Conservation (phyloP, 2,797 vertebrate genomes). For the Tokudaia tokunoshimensis region DNA sequence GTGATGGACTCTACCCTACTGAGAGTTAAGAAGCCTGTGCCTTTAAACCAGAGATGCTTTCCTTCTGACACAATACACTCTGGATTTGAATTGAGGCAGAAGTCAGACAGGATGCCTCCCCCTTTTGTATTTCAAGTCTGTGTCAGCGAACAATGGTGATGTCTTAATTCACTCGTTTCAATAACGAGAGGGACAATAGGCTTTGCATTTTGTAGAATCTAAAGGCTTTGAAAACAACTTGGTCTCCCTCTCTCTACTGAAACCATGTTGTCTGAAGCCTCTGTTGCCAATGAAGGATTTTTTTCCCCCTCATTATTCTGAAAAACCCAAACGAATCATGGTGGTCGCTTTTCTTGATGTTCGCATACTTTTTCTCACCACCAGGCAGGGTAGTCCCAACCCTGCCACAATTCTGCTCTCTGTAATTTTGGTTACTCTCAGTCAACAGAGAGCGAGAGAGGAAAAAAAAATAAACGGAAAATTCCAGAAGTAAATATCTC, state of each 20-base stretch:
- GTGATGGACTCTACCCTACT: fast-evolving
- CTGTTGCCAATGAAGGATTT: constrained; percentile 23
- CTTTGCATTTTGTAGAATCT: background rate
- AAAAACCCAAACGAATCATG: constrained; percentile 19
- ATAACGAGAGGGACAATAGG: background rate
- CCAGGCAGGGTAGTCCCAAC: background rate
- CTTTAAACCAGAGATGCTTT: background rate
- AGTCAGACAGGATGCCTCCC: constrained; percentile 23
- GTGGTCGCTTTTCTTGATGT: background rate
- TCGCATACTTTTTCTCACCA: background rate
- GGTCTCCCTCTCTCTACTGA: background rate
- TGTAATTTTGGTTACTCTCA: background rate
- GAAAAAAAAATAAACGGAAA: background rate
- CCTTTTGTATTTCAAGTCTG: constrained; percentile 17
- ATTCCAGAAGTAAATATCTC: background rate
- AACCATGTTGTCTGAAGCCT: constrained; percentile 48
- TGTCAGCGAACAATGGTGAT: constrained; percentile 17
- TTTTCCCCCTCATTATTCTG: background rate
- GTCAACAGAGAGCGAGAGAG: background rate
- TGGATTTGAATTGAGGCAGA: background rate
- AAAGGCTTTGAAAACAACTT: constrained; percentile 34
- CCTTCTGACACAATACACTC: background rate
- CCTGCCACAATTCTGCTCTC: background rate
- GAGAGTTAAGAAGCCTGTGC: background rate
- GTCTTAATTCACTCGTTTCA: constrained; percentile 64